Percentiles rank a stretch among this genome's conserved stretches.
phyloP scores from a whole-genome alignment of 2,888 invertebrate species.

The Heliconius ismenius region DNA sequence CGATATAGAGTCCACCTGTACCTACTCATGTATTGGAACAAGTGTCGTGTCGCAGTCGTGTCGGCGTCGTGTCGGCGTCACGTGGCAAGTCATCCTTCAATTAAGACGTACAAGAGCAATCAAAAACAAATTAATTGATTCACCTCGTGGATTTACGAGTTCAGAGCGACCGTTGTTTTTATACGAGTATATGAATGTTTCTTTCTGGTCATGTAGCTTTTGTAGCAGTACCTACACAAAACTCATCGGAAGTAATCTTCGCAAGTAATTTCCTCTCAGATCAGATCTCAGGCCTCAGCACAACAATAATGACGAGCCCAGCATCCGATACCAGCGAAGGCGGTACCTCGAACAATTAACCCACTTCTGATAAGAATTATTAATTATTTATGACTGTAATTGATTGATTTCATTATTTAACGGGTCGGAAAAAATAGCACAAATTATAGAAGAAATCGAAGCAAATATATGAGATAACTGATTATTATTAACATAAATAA shows the following conservation, averaged over 20 bases:
- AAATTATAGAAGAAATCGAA: background rate
- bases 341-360: conserved; percentile 6
- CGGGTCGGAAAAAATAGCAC: background rate
- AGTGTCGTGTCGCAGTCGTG: background rate
- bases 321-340: background rate
- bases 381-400: conserved; percentile 1
- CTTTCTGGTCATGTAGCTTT: background rate
- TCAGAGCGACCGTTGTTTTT: background rate
- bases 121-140: conserved; percentile 32
- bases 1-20: too few relatives aligned
- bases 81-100: conserved; percentile 25
- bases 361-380: conserved; percentile 6
- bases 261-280: conserved; percentile 18
- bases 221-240: background rate
- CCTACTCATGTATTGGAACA: background rate
- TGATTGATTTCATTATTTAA: conserved; percentile 11
- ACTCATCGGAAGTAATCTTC: conserved; percentile 22
- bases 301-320: conserved; percentile 2
- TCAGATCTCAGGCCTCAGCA: background rate
- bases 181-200: background rate
- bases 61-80: background rate
- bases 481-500: background rate
- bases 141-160: conserved; percentile 22
- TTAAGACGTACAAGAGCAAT: conserved; percentile 30
- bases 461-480: background rate